These are phyloP conservation scores for Onychostruthus taczanowskii DNA, from an alignment of 2,113 vertebrate species.

Conservation along the genomic window DNA sequence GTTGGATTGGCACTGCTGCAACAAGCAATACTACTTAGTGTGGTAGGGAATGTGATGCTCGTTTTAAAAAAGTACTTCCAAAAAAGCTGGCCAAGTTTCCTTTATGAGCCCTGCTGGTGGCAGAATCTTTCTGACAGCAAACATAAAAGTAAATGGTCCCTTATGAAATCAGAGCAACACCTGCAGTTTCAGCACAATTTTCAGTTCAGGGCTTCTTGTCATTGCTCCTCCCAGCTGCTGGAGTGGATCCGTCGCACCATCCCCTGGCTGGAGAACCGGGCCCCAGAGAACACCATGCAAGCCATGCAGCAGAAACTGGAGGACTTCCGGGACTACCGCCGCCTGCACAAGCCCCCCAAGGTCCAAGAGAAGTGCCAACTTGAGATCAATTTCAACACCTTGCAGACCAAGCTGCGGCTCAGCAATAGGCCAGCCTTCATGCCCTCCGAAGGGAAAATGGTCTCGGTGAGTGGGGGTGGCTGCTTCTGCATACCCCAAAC, in stretches of 20 bases:
- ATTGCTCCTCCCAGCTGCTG: conserved; percentile 77
- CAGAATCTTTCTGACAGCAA: neutral
- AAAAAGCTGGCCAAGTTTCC: neutral
- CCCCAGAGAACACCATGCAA: conserved; percentile 96
- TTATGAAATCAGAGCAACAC: neutral
- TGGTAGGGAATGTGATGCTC: neutral
- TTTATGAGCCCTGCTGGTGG: neutral
- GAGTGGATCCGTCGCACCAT: conserved; percentile 98
- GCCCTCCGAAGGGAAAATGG: conserved; percentile 98
- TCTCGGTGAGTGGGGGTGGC: conserved; percentile 80
- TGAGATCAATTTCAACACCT: conserved; percentile 99
- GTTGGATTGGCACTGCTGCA: neutral
- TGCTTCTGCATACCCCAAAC: neutral
- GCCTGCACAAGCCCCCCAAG: conserved; percentile 96
- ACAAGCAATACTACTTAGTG: neutral
- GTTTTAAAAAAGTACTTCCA: neutral
- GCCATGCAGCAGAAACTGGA: conserved; percentile 99
- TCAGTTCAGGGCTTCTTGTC: neutral
- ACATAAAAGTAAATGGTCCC: neutral
- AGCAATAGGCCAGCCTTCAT: conserved; percentile 98
- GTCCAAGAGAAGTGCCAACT: conserved; percentile 99
- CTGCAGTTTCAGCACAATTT: neutral
- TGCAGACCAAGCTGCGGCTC: conserved; percentile 97
- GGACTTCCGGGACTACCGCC: conserved; percentile 95
- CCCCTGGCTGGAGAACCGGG: conserved; percentile 94